Base-by-base conservation (phyloP, 2,113 vertebrate species). In the Oryzias curvinotus region DNA sequence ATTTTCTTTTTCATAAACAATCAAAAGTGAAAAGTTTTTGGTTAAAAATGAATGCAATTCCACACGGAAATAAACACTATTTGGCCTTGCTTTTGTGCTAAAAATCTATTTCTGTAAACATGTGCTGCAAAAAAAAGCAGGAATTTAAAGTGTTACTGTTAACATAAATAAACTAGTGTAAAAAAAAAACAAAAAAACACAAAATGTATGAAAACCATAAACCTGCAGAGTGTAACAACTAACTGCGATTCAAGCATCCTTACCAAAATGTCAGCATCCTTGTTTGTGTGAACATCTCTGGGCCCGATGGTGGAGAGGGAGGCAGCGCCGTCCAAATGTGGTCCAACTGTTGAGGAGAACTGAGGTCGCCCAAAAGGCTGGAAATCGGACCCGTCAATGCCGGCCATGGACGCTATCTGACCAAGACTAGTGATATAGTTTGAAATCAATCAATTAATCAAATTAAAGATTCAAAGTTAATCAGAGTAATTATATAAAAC, bases 331-430 rank as follows among this genome's bases (percentile, higher is more conserved):
- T 50, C 56, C 17, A 56, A 16, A 67, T 65, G 51, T 49, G 80
- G 88, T 77, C 55, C 78, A 36, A 93, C 4, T 23, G 93, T 92
- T 52, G 94, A 95, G 70, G 91, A 94, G 64, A 95, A 90, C 79
- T 94, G 94, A 17, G 95, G 92, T 82, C 51, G 84, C 16, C 87
- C 91, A 14, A 92, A 49, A 30, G 93, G 62, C 18, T 89, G 85
- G 77, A 98, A 96, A 88, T 99, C 95, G 46, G 93, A 92, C 46
- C 94, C 92, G 51, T 95, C 91, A 80, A 99, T 94, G 14, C 96
- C 96, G 81, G 95, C 95, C 77, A 96, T 81, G 36, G 90, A 87
- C 47, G 93, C 96, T 66, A 98, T 89, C 63, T 96, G 94, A 42
- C 95, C 96, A 18, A 98, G 89, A 36, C 97, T 99, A 73, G 6